Conservation (phyloP, 2,888 invertebrate species). For the Peribatodes rhomboidaria region DNA sequence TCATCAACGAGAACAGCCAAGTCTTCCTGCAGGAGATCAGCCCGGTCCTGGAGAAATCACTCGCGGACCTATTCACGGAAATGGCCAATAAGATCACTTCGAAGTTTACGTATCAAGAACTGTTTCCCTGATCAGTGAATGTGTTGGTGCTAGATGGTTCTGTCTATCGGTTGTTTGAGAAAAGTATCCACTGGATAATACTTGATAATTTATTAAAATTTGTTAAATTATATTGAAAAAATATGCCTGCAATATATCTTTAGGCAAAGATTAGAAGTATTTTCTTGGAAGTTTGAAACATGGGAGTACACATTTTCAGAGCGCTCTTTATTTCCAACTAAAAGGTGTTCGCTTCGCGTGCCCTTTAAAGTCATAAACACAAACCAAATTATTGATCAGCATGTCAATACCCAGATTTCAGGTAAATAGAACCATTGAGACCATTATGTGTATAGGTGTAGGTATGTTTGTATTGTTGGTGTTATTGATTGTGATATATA, state of each 20-base stretch:
- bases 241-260: too few relatives aligned
- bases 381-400: too few relatives aligned
- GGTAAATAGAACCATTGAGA: neutral
- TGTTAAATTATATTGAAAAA: too few relatives aligned
- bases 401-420: neutral
- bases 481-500: slow-evolving; percentile 16
- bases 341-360: too few relatives aligned
- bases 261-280: too few relatives aligned
- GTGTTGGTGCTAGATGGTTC: slow-evolving; percentile 1
- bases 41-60: slow-evolving; percentile 88
- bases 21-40: slow-evolving; percentile 89
- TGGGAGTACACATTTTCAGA: too few relatives aligned
- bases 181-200: neutral
- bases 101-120: slow-evolving; percentile 89
- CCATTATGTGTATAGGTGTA: neutral
- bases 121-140: slow-evolving; percentile 84
- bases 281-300: too few relatives aligned
- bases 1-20: slow-evolving; percentile 89
- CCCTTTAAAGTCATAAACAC: too few relatives aligned
- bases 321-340: too few relatives aligned
- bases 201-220: too few relatives aligned
- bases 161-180: neutral
- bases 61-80: slow-evolving; percentile 89
- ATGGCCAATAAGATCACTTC: slow-evolving; percentile 90
- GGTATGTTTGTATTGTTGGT: neutral